These are phyloP conservation scores for Leuciscus idus DNA, from an alignment of 2,113 vertebrate genomes.

Conservation along the genomic window DNA sequence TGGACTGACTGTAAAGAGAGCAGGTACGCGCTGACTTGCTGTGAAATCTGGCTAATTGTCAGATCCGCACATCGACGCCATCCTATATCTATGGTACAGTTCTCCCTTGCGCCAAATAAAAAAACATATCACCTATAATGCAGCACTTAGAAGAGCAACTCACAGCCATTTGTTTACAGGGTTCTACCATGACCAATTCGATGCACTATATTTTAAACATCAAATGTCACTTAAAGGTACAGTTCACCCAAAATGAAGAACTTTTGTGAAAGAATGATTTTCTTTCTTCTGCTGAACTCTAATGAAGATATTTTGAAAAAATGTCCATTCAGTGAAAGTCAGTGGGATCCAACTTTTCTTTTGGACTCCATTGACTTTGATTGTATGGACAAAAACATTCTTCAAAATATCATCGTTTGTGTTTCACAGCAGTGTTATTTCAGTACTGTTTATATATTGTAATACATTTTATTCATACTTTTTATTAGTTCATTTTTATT, in stretches of 20 bases:
- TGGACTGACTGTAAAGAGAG: conserved; percentile 40
- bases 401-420: neutral
- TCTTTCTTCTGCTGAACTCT: neutral
- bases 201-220: neutral
- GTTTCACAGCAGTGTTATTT: neutral
- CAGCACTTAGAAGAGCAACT: neutral
- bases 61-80: neutral
- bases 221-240: neutral
- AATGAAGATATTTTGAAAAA: neutral
- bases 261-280: neutral
- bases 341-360: neutral
- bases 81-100: neutral
- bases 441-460: neutral
- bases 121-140: neutral
- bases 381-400: neutral
- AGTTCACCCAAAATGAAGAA: neutral
- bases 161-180: neutral
- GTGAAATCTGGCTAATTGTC: conserved; percentile 20
- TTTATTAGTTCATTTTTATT: neutral
- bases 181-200: neutral
- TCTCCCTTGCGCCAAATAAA: neutral
- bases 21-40: conserved; percentile 6
- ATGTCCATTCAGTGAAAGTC: neutral
- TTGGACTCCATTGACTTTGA: neutral
- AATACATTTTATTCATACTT: neutral